Base-by-base conservation (phyloP, 1,140 invertebrate species). In the Hyles vespertilio region DNA sequence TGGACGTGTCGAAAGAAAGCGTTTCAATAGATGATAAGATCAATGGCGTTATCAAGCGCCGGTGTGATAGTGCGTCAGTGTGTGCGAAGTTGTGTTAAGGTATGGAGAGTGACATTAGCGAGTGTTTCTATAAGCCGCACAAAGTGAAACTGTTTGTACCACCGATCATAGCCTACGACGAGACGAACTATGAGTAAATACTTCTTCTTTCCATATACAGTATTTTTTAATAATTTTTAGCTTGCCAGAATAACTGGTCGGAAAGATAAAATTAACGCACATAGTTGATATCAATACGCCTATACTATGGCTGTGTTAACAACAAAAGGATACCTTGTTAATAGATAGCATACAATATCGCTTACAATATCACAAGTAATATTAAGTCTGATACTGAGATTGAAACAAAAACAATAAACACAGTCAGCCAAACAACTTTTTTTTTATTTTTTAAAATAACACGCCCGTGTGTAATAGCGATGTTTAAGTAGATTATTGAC, bases 121-220 rank as follows among this genome's bases (percentile, higher is more conserved):
- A 63, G 66, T 77, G 74, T 64, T 74, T 60, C 53, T 32, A 68
- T 34, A 70, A 69, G 56, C 67, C 71, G 3, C 63, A 68, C 47
- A 72, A 64, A 67, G 63, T 77, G 33, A 64, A 68, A 54, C 52
- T 77, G 51, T 74, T 65, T 57, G 67, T 73, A 56, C 74, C 74
- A 8, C 70, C 73, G 10, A 55, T 56, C 3, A 22, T 48, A 10
- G 62, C 62, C 12, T 67, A 68, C 57, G 66, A 72, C 44, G 63
- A 69, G 51, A 45, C 54, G 7, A 12, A 44, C 52, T 10, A 36
- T 8, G 66, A 73, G 74, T 79, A 77, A 76, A 75, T 77, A 74
- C 62, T 67, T 40, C 5, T 48, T 5, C 9, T n/a, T 48, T 7
- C 5, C 4, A 48, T 3, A 10, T 5, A 11, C 46, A 48, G n/a